These are phyloP conservation scores for Phoenicopterus ruber DNA, from an alignment of 2,113 vertebrate genomes.

Conservation along the genomic window DNA sequence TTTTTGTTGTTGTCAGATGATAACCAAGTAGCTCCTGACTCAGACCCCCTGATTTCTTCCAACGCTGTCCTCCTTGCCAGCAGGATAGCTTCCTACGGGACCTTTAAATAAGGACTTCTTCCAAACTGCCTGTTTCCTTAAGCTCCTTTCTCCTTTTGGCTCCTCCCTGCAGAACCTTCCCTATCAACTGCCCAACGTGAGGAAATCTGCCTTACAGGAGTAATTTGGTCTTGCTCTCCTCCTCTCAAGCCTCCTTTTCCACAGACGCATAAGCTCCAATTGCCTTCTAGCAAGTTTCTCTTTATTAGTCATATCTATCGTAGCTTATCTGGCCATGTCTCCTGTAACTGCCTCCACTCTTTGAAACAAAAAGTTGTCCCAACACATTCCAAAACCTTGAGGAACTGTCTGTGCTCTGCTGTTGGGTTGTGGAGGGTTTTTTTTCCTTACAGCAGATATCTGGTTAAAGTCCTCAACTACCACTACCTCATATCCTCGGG, in stretches of 20 bases:
- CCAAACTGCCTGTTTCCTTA: neutral
- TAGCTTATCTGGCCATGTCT: neutral
- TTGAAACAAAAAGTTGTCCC: neutral
- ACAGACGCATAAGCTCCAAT: neutral
- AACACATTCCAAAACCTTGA: neutral
- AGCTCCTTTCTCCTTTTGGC: neutral
- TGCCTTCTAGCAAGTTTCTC: neutral
- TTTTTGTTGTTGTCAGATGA: neutral
- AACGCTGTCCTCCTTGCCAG: neutral
- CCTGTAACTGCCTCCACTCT: neutral
- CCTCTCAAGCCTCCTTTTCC: neutral
- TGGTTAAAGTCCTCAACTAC: neutral
- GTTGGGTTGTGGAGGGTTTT: neutral
- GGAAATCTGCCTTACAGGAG: neutral
- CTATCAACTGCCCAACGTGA: neutral
- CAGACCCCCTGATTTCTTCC: neutral
- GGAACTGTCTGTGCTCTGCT: neutral
- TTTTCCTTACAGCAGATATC: neutral
- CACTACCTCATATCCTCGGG: neutral
- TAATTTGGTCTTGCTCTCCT: neutral
- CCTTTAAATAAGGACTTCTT: neutral
- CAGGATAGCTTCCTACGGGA: neutral
- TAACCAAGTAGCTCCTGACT: neutral
- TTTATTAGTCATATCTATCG: neutral
- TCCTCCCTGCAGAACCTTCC: neutral